phyloP scores from a whole-genome alignment of 1,140 invertebrate species.

The Pogonomyrmex californicus region DNA sequence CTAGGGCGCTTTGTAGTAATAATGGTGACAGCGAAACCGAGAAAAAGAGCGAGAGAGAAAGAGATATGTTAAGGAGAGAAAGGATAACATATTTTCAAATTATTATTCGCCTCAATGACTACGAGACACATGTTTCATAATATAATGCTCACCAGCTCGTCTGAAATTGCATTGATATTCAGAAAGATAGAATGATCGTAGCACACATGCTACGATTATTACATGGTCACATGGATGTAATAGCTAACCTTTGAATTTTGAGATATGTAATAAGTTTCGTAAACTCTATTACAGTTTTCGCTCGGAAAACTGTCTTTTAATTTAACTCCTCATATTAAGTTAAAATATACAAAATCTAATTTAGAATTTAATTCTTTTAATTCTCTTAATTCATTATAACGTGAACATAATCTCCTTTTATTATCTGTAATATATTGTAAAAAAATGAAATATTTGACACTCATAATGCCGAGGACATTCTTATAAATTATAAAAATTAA shows the following conservation, averaged over 20 bases:
- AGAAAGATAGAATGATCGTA: constrained; percentile 8
- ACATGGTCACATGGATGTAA: neutral
- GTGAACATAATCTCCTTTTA: neutral
- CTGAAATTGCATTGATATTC: constrained; percentile 11
- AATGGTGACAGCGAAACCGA: constrained; percentile 68
- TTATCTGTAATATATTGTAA: neutral
- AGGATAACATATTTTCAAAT: constrained; percentile 83
- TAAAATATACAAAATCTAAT: neutral
- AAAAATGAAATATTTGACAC: neutral
- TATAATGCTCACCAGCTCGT: constrained; percentile 24
- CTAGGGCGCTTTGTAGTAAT: constrained; percentile 70
- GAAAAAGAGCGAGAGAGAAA: constrained; percentile 41
- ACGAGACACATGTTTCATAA: constrained; percentile 71
- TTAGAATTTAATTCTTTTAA: constrained; percentile 6
- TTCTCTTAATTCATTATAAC: neutral
- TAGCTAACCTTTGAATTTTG: neutral
- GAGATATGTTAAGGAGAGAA: constrained; percentile 23
- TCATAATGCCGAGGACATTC: neutral
- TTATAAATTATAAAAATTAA: neutral
- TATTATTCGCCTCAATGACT: constrained; percentile 79
- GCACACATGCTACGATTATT: neutral
- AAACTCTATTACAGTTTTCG: neutral
- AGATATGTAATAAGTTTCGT: neutral
- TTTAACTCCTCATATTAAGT: neutral
- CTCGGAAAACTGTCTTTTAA: neutral